These are phyloP conservation scores for Thereuonema tuberculata DNA, from an alignment of 1,140 invertebrate species.

Conservation along the genomic window DNA sequence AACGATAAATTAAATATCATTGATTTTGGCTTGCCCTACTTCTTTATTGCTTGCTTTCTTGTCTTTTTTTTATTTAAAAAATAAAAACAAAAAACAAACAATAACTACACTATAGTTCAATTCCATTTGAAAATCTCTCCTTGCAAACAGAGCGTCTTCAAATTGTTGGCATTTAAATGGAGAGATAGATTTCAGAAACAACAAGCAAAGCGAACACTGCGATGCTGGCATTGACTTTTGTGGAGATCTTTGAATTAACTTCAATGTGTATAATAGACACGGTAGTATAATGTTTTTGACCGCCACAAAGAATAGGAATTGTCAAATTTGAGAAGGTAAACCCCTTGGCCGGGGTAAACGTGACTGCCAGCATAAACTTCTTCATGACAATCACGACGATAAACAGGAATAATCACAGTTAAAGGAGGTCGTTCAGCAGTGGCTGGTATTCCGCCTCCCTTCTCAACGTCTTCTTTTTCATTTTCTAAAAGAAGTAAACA, in stretches of 20 bases:
- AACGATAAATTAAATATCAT: too few relatives aligned
- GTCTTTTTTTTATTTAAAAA: too few relatives aligned
- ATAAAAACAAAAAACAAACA: too few relatives aligned
- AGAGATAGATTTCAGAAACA: constrained; percentile 2
- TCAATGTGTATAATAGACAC: constrained; percentile 81
- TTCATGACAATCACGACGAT: constrained; percentile 85
- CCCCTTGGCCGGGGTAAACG: constrained; percentile 87
- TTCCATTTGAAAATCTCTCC: too few relatives aligned
- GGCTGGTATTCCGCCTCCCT: constrained; percentile 5
- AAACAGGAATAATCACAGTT: constrained; percentile 78
- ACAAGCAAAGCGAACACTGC: neutral
- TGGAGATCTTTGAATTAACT: too few relatives aligned
- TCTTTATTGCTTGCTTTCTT: too few relatives aligned
- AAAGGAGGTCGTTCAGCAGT: constrained; percentile 40
- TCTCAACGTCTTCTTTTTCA: constrained; percentile 12
- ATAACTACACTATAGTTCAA: too few relatives aligned
- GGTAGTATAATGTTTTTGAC: constrained; percentile 96
- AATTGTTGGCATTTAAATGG: too few relatives aligned
- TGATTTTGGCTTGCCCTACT: too few relatives aligned
- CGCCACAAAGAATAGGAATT: constrained; percentile 99
- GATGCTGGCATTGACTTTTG: neutral
- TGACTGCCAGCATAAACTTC: constrained; percentile 97
- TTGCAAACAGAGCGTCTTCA: too few relatives aligned
- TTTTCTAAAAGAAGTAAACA: neutral
- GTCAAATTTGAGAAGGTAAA: constrained; percentile 98